Conservation (phyloP, 2,888 invertebrate genomes). For the Coleophora flavipennella region DNA sequence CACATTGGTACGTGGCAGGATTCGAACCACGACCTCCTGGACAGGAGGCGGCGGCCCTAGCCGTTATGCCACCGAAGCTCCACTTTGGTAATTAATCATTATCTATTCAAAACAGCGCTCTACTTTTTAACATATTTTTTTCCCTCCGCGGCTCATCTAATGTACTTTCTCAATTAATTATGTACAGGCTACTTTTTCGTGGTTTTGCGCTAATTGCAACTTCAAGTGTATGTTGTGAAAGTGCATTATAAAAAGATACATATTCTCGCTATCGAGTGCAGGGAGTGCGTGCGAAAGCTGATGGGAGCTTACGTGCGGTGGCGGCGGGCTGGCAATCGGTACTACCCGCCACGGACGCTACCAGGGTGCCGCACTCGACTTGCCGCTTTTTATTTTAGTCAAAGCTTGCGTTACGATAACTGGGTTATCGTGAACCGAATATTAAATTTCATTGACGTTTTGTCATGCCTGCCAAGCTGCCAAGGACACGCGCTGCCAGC, state of each 20-base stretch:
- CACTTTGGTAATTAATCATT: too few relatives aligned
- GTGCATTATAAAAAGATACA: conserved; percentile 5
- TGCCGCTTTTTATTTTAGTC: conserved; percentile 39
- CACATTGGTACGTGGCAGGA: too few relatives aligned
- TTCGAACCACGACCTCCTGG: too few relatives aligned
- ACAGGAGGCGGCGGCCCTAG: too few relatives aligned
- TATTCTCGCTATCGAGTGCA: conserved; percentile 6
- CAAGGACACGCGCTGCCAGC: conserved; percentile 52
- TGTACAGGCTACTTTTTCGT: too few relatives aligned
- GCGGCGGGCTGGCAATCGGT: conserved; percentile 53
- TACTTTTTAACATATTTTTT: too few relatives aligned
- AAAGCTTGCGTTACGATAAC: conserved; percentile 56
- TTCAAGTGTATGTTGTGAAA: neutral
- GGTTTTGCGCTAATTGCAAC: too few relatives aligned
- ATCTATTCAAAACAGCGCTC: too few relatives aligned
- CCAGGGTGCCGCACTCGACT: conserved; percentile 56
- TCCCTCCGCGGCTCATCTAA: too few relatives aligned
- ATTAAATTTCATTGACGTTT: conserved; percentile 66
- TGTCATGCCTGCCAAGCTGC: conserved; percentile 52
- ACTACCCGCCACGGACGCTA: conserved; percentile 42
- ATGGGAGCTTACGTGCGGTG: conserved; percentile 51
- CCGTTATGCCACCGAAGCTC: too few relatives aligned
- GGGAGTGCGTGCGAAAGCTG: conserved; percentile 48
- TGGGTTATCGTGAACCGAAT: conserved; percentile 62
- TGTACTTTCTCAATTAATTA: too few relatives aligned